Evolutionary conservation across 2,797 vertebrate genomes (phyloP).

Genomic region (Falco rusticolus): DNA sequence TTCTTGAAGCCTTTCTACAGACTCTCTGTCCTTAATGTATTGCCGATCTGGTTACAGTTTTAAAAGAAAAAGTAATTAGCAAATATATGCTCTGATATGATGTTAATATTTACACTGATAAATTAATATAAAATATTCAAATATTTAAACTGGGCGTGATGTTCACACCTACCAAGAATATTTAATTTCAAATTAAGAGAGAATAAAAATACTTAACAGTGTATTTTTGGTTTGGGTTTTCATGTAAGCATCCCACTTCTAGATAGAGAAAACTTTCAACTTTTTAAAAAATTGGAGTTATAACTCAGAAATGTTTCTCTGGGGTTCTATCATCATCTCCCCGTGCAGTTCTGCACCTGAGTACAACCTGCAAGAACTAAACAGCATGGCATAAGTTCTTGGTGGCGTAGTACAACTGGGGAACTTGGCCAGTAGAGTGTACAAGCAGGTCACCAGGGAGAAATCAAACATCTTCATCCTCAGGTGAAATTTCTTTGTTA

Average conservation of each 20-base stretch:
- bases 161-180: neutral
- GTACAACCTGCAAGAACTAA: fast-evolving
- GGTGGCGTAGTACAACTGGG: neutral
- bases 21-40: conserved; percentile 90
- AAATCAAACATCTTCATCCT: neutral
- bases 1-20: conserved; percentile 94
- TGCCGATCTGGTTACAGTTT: conserved; percentile 84
- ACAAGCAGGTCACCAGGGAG: neutral
- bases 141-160: neutral
- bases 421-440: neutral
- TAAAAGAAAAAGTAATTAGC: conserved; percentile 19
- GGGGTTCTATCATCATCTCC: neutral
- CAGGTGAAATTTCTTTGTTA: neutral
- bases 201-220: neutral
- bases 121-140: neutral
- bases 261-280: neutral
- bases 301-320: neutral
- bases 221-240: neutral
- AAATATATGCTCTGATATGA: neutral
- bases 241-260: neutral
- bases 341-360: neutral
- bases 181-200: neutral
- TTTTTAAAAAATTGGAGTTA: neutral
- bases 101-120: neutral
- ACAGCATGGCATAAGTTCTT: neutral